These are phyloP conservation scores for Merluccius polli DNA, from an alignment of 2,797 vertebrate genomes.

Conservation along the genomic window DNA sequence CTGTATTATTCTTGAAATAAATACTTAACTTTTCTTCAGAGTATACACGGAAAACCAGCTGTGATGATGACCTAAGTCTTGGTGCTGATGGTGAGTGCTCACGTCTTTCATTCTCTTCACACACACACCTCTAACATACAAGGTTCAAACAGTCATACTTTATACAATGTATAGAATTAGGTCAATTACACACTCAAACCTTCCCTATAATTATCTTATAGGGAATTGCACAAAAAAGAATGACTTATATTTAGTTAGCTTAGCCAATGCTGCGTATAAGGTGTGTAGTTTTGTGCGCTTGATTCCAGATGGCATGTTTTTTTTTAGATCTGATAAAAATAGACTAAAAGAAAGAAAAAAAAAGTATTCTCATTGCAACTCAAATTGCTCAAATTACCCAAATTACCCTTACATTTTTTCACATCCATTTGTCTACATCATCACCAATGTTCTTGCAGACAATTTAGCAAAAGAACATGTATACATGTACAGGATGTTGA, in stretches of 20 bases:
- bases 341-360: too few species aligned
- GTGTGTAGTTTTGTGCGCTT: background rate
- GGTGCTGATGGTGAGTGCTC: slow-evolving; percentile 82
- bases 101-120: background rate
- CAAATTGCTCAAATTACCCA: background rate
- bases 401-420: background rate
- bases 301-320: background rate
- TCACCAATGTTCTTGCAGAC: slow-evolving; percentile 3
- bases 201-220: background rate
- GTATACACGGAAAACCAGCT: slow-evolving; percentile 61
- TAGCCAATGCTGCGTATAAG: background rate
- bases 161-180: background rate
- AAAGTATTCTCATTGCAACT: background rate
- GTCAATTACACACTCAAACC: background rate
- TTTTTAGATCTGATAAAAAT: background rate
- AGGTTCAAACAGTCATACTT: background rate
- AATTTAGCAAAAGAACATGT: background rate
- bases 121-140: background rate
- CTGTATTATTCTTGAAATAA: background rate
- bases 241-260: background rate
- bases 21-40: slow-evolving; percentile 56
- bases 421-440: slow-evolving; percentile 5
- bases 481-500: background rate
- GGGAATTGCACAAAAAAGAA: background rate
- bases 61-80: slow-evolving; percentile 81